A percentile compares a stretch with the other conserved stretches of the same genome.
These are phyloP conservation scores for Trematomus loennbergii DNA, from an alignment of 2,113 vertebrate genomes.

Conservation along the genomic window DNA sequence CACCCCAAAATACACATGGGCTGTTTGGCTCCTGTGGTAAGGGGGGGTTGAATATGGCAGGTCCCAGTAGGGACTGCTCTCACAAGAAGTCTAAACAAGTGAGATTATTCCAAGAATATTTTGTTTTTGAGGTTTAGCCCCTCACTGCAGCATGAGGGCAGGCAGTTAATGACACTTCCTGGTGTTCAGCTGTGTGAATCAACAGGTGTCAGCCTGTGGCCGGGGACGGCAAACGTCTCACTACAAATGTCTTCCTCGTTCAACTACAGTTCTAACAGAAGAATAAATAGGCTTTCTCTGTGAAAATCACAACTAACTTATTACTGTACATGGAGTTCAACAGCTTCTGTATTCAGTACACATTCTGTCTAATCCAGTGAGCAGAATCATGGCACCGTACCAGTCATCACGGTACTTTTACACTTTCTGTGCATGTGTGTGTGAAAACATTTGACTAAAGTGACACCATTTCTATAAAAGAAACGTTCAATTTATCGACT, in stretches of 20 bases:
- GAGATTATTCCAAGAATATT: conserved; percentile 74
- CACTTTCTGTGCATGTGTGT: conserved; percentile 1
- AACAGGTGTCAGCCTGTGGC: conserved; percentile 78
- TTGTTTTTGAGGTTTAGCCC: conserved; percentile 82
- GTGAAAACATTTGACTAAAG: conserved; percentile 7
- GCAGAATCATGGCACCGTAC: conserved; percentile 2
- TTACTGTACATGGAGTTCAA: not conserved
- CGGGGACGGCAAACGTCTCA: conserved; percentile 62
- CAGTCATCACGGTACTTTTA: not conserved
- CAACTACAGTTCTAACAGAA: not conserved
- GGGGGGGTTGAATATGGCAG: conserved; percentile 37
- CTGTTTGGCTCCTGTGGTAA: conserved; percentile 68
- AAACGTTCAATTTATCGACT: not conserved
- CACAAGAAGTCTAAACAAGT: conserved; percentile 62
- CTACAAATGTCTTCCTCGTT: conserved; percentile 53
- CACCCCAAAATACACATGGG: conserved; percentile 57
- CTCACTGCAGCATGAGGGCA: conserved; percentile 73
- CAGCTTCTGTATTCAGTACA: no score
- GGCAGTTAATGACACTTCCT: conserved; percentile 86
- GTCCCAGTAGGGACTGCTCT: conserved; percentile 71
- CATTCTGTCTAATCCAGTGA: not conserved
- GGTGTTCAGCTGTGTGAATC: conserved; percentile 77
- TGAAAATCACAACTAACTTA: no score
- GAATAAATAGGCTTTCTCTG: not conserved
- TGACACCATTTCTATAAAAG: not conserved